Evolutionary conservation across 2,113 vertebrate species (phyloP).

Genomic region (Chamaetylas fuelleborni): DNA sequence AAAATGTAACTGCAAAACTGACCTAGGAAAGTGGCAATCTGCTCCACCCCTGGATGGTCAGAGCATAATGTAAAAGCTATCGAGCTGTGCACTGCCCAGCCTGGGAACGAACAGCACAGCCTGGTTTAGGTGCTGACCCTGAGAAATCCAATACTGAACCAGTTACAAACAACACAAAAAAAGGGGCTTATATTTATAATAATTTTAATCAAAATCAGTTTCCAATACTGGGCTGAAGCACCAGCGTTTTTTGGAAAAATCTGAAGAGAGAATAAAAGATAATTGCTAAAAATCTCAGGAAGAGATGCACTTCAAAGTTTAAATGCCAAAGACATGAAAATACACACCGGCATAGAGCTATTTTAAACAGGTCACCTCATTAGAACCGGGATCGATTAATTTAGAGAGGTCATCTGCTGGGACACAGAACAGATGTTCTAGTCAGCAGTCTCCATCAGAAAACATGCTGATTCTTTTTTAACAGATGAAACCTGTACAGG

Average conservation of each 20-base stretch:
- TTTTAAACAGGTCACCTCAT: slow-evolving; percentile 11
- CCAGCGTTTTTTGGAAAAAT: neutral
- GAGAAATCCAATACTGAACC: neutral
- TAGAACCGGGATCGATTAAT: neutral
- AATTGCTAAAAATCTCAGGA: neutral
- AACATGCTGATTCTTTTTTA: neutral
- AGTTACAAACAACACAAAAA: neutral
- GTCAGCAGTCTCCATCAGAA: neutral
- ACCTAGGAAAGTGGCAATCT: neutral
- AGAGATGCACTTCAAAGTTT: neutral
- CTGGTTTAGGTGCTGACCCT: neutral
- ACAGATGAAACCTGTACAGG: neutral
- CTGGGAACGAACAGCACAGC: neutral
- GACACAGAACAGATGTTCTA: neutral
- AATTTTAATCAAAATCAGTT: neutral
- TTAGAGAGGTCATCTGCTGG: slow-evolving; percentile 1
- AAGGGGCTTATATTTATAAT: neutral
- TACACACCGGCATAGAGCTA: neutral
- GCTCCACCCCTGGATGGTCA: neutral
- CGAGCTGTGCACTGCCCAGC: neutral
- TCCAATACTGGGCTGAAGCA: neutral
- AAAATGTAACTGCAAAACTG: neutral
- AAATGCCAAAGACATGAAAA: neutral
- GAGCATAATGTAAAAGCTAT: neutral
- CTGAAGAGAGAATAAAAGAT: neutral